A percentile compares a stretch with the other conserved stretches of the same genome.
phyloP scores from a whole-genome alignment of 2,113 vertebrate species.

The Datnioides undecimradiatus region DNA sequence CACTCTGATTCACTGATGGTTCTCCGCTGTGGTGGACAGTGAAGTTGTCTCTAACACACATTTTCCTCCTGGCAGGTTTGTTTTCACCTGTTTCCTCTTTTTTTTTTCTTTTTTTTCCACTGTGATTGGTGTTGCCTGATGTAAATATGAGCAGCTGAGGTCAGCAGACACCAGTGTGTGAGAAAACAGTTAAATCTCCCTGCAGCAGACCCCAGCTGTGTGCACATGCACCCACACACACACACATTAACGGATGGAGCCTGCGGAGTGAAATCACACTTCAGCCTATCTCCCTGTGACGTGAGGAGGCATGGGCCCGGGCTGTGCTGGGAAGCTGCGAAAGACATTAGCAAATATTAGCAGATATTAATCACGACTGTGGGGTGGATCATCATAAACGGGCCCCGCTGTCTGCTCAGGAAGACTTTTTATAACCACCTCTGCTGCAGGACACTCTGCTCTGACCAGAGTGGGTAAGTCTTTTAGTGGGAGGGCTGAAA shows the following conservation, averaged over 20 bases:
- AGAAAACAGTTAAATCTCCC: constrained; percentile 81
- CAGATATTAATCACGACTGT: constrained; percentile 64
- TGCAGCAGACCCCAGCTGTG: constrained; percentile 72
- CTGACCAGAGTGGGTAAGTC: constrained; percentile 27
- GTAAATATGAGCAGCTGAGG: constrained; percentile 85
- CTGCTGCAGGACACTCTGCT: constrained; percentile 6
- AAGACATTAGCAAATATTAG: constrained; percentile 74
- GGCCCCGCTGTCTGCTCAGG: constrained; percentile 46
- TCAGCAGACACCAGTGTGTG: constrained; percentile 85
- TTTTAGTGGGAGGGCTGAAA: constrained; percentile 37
- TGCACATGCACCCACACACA: constrained; percentile 53
- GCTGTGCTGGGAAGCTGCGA: constrained; percentile 47
- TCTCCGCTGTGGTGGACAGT: neutral
- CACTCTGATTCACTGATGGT: neutral
- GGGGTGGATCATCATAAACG: constrained; percentile 27
- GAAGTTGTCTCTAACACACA: neutral
- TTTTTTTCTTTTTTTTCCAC: constrained; percentile 8
- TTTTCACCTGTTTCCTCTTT: constrained; percentile 46
- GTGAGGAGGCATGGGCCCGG: constrained; percentile 18
- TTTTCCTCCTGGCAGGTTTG: constrained; percentile 35
- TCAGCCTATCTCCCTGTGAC: constrained; percentile 46
- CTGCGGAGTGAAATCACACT: constrained; percentile 58
- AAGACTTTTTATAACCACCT: constrained; percentile 30
- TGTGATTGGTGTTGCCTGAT: constrained; percentile 65
- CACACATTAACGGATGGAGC: constrained; percentile 24